Evolutionary conservation across 2,797 vertebrate genomes (phyloP).

Genomic region (Artibeus lituratus): DNA sequence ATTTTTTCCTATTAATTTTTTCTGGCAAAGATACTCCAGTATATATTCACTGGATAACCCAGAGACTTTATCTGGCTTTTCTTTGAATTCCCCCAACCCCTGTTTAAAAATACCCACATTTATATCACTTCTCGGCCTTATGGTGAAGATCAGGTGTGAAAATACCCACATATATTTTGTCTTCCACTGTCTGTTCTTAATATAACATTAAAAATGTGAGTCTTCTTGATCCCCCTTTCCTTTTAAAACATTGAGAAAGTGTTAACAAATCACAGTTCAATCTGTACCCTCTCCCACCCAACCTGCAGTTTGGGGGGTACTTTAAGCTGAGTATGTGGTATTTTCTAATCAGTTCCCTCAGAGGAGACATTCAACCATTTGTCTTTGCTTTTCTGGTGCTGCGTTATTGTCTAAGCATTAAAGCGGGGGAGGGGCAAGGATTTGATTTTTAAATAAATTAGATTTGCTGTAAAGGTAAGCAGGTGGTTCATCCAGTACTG

Average conservation of each 20-base stretch:
- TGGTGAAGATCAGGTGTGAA: not conserved
- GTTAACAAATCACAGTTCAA: not conserved
- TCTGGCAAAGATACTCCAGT: not conserved
- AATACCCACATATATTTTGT: not conserved
- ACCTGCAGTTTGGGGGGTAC: not conserved
- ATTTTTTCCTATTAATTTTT: not conserved
- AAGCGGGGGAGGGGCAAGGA: not conserved
- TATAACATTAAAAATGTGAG: slow-evolving; percentile 26
- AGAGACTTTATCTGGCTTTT: slow-evolving; percentile 40
- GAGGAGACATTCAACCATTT: not conserved
- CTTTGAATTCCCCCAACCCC: slow-evolving; percentile 14
- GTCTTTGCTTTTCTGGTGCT: not conserved
- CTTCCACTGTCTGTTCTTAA: slow-evolving; percentile 20
- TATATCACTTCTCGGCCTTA: not conserved
- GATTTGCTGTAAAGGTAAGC: slow-evolving; percentile 52
- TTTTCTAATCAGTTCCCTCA: not conserved
- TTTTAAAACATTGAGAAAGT: not conserved
- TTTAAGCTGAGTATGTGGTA: not conserved
- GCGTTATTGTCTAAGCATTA: not conserved
- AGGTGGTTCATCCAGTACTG: slow-evolving; percentile 50
- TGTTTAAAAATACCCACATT: slow-evolving; percentile 19
- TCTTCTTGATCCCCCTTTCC: not conserved
- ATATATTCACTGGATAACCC: not conserved
- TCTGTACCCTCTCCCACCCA: not conserved
- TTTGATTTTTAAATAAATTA: slow-evolving; percentile 62